Evolutionary conservation across 1,140 invertebrate species (phyloP), one percentile per base, ranked within the genome.

Genomic region (Alviniconcha marisindica): DNA sequence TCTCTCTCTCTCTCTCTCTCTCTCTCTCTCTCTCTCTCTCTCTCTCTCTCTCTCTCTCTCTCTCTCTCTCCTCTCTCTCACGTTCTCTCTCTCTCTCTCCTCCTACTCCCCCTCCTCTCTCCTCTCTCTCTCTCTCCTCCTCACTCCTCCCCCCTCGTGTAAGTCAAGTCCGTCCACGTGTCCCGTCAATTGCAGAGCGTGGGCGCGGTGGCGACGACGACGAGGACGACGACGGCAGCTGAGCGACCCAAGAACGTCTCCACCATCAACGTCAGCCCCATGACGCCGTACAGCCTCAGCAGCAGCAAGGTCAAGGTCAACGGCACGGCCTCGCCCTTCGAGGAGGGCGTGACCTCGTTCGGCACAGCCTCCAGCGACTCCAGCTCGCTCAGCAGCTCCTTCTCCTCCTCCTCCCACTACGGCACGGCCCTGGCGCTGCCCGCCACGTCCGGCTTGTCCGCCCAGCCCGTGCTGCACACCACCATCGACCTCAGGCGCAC

Each of bases 281-380:
- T n/a, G 3, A 42, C 78, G 24, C 51, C 48, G 18, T 44, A 33
- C 18, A 7, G 42, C 40, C 36, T 36, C 18, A 7, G 42, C 40
- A 7, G n/a, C 36, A 2, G 24, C 21, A 10, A 60, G 38, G n/a
- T 31, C 38, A 80, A 66, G 60, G 60, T 40, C 31, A 80, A 80
- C 60, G 56, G 78, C 10, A 12, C 60, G 60, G 56, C 28, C 15
- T 40, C 48, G 48, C 38, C 60, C 36, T 85, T 82, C 78, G 86
- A 87, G 44, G 86, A 87, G 54, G 84, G 81, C 15, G 84, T 87
- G 33, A 87, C 86, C 74, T 87, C 86, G 38, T 87, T 87, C 81
- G 83, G 86, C 31, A 54, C 78, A n/a, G 38, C 77, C 18, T 33
- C 71, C 5, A 40, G 36, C 36, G 77, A 80, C 24, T 74, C 66